Base-by-base conservation (phyloP, 1,140 invertebrate genomes). In the Temnothorax nylanderi region DNA sequence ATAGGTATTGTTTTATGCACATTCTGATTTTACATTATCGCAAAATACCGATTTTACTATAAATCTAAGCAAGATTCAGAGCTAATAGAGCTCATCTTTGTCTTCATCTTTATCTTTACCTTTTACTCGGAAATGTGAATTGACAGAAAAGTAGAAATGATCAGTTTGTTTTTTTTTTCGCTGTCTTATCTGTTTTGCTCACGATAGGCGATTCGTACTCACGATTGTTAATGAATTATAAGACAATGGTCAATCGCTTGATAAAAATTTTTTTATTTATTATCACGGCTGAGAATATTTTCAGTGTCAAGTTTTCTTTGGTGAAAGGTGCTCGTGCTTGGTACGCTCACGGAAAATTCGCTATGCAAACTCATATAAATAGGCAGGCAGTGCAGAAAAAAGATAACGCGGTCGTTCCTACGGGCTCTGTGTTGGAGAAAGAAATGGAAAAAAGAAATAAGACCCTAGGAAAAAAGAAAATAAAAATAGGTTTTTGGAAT, bases 211-310 rank as follows among this genome's bases (percentile, higher is more conserved):
- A 18, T n/a, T 21, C 56, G 56, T 72, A 72, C 54, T 60, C 16
- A 47, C 62, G 49, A 76, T 72, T 49, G n/a, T 16, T 44, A 84
- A 84, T 89, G 56, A 84, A 74, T 58, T 74, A 78, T 81, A 41
- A 16, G 41, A 16, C 54, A 34, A 26, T 69, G 32, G 47, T 11
- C 32, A 34, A 87, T 65, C n/a, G 8, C 37, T 71, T 47, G 88
- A 90, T 88, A 88, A 90, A 77, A 26, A 78, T 41, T 60, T 90
- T 80, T 64, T 90, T 88, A 90, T 77, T 71, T 69, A 60, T 69
- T 76, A n/a, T 54, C 62, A 88, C 49, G 81, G 34, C 6, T 54
- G 11, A 51, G 13, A 37, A n/a, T 86, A 86, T 77, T 76, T 77
- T 37, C 56, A 65, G 74, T 56, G 49, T 47, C 64, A 37, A 3